A percentile compares a stretch with the other conserved stretches of the same genome.
phyloP scores from a whole-genome alignment of 2,113 vertebrate species.

The Cyphomyrus plagiostoma region DNA sequence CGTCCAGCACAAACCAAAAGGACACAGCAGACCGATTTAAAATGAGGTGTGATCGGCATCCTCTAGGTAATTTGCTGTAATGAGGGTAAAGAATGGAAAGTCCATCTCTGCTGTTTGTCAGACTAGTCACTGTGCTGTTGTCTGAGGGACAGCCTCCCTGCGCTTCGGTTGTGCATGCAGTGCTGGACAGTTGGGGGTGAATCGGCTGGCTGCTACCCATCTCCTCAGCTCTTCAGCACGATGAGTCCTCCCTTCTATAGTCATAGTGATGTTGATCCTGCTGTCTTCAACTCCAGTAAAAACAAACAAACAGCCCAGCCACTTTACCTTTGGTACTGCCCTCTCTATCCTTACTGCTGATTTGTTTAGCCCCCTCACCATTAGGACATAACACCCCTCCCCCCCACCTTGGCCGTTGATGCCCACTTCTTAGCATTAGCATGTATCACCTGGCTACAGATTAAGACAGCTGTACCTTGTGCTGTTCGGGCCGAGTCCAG shows the following conservation, averaged over 20 bases:
- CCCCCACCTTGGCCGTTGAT: background rate
- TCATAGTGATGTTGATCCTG: background rate
- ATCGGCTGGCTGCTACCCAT: background rate
- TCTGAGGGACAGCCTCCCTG: background rate
- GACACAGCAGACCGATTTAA: background rate
- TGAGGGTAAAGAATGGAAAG: background rate
- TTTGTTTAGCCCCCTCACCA: background rate
- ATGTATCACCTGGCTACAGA: background rate
- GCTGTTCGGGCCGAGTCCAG: constrained; percentile 96
- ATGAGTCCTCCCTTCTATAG: background rate
- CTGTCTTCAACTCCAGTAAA: background rate
- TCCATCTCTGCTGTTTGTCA: background rate
- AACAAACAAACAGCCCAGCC: background rate
- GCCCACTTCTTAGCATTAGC: background rate
- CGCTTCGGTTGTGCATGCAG: background rate
- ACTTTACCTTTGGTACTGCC: background rate
- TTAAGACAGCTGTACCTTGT: constrained; percentile 81
- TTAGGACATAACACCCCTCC: background rate
- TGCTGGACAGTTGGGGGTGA: background rate
- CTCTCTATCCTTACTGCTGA: background rate
- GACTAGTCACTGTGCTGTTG: background rate
- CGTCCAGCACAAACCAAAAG: background rate
- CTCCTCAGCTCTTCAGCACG: background rate
- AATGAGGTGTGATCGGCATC: background rate
- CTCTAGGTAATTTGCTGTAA: background rate